Evolutionary conservation across 1,140 invertebrate genomes (phyloP).

Genomic region (Vanessa tameamea): DNA sequence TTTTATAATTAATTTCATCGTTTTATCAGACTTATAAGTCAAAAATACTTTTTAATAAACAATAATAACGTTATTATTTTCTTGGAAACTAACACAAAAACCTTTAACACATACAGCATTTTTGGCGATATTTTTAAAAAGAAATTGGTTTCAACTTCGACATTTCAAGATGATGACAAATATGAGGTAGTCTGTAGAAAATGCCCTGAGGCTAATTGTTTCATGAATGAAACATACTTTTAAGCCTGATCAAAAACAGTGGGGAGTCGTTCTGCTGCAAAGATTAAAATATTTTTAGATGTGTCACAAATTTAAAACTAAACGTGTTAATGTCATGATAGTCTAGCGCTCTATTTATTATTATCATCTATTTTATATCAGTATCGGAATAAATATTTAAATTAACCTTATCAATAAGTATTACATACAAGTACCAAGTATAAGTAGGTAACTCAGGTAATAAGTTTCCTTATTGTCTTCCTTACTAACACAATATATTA

Average conservation of each 20-base stretch:
- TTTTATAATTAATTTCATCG: too few species aligned
- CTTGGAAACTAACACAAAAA: background rate
- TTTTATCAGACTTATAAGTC: too few species aligned
- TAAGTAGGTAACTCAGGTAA: too few species aligned
- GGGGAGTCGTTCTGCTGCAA: constrained; percentile 42
- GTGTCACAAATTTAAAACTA: background rate
- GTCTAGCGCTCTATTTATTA: too few species aligned
- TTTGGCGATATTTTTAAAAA: background rate
- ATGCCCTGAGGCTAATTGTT: constrained; percentile 56
- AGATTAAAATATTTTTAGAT: constrained; percentile 39
- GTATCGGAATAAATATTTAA: too few species aligned
- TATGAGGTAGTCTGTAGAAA: background rate
- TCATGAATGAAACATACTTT: constrained; percentile 66
- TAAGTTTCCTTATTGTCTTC: too few species aligned
- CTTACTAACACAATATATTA: background rate
- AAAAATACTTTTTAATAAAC: too few species aligned
- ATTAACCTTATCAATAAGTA: too few species aligned
- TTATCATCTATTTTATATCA: too few species aligned
- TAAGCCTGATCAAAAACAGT: constrained; percentile 56
- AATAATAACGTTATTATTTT: too few species aligned
- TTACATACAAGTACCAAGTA: too few species aligned
- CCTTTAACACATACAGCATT: background rate
- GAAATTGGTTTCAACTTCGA: background rate
- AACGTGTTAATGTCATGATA: too few species aligned
- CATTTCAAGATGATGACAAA: background rate